phyloP scores from a whole-genome alignment of 2,888 invertebrate species.

The Xanthia icteritia region DNA sequence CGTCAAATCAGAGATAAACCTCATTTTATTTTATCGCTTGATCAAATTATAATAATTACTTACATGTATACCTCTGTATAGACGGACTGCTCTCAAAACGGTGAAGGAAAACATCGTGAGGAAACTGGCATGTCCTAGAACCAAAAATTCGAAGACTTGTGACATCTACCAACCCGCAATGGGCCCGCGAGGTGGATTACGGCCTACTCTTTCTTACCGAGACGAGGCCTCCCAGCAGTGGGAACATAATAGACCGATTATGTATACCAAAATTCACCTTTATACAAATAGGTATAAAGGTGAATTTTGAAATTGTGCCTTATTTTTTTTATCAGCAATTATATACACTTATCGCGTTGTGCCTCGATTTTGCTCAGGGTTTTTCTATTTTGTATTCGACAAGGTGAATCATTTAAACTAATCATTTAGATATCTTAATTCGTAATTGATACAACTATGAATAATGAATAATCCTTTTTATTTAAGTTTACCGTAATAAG shows the following conservation, averaged over 20 bases:
- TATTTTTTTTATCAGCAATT: not conserved
- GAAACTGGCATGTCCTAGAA: no score
- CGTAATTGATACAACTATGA: not conserved
- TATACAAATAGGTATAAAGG: not conserved
- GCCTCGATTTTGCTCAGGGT: slow-evolving; percentile 1
- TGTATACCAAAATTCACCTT: no score
- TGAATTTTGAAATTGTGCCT: not conserved
- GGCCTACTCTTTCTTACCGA: no score
- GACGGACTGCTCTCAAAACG: no score
- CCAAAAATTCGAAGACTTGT: no score
- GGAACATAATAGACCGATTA: no score
- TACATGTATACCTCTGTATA: not conserved
- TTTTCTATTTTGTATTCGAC: slow-evolving; percentile 13
- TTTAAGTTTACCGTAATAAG: not conserved
- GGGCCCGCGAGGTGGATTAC: no score
- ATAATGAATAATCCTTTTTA: slow-evolving; percentile 17
- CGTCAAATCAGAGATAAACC: not conserved
- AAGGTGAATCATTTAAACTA: slow-evolving; percentile 40
- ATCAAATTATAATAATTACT: slow-evolving; percentile 8
- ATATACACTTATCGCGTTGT: slow-evolving; percentile 3
- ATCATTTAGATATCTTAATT: slow-evolving; percentile 33
- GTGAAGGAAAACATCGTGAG: no score
- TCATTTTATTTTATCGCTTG: slow-evolving; percentile 11
- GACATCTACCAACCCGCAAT: no score
- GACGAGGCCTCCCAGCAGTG: no score